Evolutionary conservation across 92 coral and sea anemone genomes (phyloP).

Genomic region (Porites lobata): DNA sequence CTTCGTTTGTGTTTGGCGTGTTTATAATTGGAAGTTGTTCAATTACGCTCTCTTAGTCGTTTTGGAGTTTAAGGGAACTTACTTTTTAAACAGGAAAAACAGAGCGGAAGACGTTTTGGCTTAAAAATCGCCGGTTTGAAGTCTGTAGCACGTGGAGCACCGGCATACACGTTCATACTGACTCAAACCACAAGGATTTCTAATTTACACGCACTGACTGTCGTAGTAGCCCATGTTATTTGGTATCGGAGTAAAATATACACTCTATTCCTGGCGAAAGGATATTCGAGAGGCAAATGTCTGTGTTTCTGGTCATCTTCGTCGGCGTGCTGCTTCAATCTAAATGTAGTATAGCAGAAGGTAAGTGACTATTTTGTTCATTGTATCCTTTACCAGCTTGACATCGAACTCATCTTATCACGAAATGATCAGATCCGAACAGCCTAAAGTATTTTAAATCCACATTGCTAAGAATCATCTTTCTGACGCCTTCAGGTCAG

Average conservation of each 20-base stretch:
- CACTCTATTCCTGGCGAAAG: not conserved
- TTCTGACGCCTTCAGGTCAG: too few relatives aligned
- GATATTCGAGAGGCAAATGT: constrained; percentile 8
- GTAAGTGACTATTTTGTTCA: not conserved
- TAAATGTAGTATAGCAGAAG: not conserved
- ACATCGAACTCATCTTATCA: not conserved
- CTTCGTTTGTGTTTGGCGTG: not conserved
- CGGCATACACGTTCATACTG: not conserved
- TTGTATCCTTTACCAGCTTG: not conserved
- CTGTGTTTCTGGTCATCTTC: constrained; percentile 17
- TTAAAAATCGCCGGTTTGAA: constrained; percentile 1
- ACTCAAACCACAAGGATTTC: not conserved
- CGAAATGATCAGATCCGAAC: not conserved
- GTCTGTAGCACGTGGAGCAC: constrained; percentile 2
- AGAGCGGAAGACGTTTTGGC: too few relatives aligned
- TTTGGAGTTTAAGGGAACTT: too few relatives aligned
- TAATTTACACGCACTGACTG: not conserved
- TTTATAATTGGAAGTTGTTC: not conserved
- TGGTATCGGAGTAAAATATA: not conserved
- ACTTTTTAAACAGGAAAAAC: too few relatives aligned
- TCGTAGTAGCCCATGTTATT: not conserved
- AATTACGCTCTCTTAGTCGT: too few relatives aligned
- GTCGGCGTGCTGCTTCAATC: constrained; percentile 5
- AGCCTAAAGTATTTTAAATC: not conserved
- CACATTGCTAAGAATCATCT: not conserved